These are phyloP conservation scores for Muscicapa comitata DNA, from an alignment of 2,797 vertebrate species.

Conservation along the genomic window DNA sequence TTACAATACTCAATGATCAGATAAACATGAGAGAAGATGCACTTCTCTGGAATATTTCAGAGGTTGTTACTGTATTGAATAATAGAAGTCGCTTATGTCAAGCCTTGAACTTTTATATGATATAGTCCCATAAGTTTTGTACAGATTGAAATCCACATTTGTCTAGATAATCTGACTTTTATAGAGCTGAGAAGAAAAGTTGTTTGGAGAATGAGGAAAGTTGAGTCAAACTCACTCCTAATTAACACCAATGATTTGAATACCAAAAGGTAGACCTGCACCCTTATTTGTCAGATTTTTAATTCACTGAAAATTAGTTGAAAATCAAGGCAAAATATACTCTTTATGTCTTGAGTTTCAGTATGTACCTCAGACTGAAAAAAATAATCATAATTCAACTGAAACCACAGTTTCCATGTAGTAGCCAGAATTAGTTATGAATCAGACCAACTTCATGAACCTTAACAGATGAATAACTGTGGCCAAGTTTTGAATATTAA, in stretches of 20 bases:
- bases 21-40: background rate
- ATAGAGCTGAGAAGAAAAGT: background rate
- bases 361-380: background rate
- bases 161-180: background rate
- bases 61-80: background rate
- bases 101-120: background rate
- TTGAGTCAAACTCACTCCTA: background rate
- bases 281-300: background rate
- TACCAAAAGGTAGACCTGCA: background rate
- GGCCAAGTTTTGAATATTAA: background rate
- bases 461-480: background rate
- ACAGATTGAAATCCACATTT: background rate
- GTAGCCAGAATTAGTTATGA: background rate
- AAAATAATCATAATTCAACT: background rate
- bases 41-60: background rate
- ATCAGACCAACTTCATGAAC: background rate
- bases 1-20: background rate
- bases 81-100: background rate
- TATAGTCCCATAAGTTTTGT: background rate
- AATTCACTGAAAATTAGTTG: background rate
- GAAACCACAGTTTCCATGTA: background rate
- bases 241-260: background rate
- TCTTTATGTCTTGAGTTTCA: background rate
- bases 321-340: background rate
- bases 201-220: background rate